phyloP scores from a whole-genome alignment of 1,140 invertebrate species.

The Rhyacophila brunnea region DNA sequence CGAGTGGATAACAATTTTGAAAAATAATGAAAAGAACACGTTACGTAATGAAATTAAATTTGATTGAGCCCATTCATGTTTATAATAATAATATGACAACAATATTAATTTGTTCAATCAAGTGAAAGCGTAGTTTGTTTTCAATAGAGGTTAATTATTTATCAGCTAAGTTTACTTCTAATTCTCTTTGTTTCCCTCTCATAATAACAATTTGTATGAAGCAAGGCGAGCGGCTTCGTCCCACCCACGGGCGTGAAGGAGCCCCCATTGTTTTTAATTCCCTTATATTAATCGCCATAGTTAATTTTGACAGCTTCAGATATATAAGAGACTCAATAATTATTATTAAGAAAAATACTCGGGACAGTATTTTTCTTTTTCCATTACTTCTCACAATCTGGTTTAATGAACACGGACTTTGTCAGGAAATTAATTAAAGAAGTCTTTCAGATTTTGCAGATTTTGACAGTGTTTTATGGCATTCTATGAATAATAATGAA shows the following conservation, averaged over 20 bases:
- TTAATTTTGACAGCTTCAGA: constrained; percentile 32
- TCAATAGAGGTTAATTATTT: no score
- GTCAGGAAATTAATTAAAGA: constrained; percentile 17
- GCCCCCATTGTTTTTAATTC: constrained; percentile 36
- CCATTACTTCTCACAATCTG: constrained; percentile 2
- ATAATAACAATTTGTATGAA: no score
- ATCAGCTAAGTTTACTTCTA: no score
- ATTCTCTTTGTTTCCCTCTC: no score
- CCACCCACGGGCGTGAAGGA: constrained; percentile 12
- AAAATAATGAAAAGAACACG: no score
- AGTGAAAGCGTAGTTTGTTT: no score
- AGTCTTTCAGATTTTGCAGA: constrained; percentile 17
- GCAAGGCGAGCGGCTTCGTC: background rate
- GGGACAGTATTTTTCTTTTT: constrained; percentile 5
- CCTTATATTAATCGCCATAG: constrained; percentile 31
- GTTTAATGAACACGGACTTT: constrained; percentile 17
- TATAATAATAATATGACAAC: no score
- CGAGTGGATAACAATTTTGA: no score
- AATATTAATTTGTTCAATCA: no score
- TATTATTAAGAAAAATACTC: constrained; percentile 18
- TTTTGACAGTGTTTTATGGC: constrained; percentile 14
- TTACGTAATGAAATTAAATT: no score
- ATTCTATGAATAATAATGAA: constrained; percentile 24
- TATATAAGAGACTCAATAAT: constrained; percentile 29
- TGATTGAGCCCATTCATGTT: no score